Percentiles rank a stretch among this genome's conserved stretches.
Conservation (phyloP, 2,888 invertebrate species). For the Nymphalis c-album region DNA sequence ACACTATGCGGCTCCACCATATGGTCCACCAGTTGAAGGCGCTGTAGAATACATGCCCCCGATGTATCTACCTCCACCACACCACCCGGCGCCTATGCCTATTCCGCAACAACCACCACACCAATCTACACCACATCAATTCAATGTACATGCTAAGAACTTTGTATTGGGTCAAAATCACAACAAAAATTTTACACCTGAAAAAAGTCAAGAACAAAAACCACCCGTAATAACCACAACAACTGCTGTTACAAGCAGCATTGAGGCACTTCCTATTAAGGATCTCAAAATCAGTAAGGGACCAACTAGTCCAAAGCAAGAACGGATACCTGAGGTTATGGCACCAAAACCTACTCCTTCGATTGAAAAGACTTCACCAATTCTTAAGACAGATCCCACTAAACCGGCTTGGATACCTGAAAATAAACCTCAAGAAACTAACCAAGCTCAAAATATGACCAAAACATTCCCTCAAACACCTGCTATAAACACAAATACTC, state of each 20-base stretch:
- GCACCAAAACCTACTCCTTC: conserved; percentile 50
- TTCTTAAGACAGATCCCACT: conserved; percentile 56
- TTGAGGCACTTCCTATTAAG: conserved; percentile 69
- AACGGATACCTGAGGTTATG: conserved; percentile 49
- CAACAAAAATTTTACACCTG: conserved; percentile 50
- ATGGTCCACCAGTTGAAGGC: conserved; percentile 66
- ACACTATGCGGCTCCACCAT: conserved; percentile 63
- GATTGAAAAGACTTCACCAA: conserved; percentile 55
- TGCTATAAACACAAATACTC: conserved; percentile 49
- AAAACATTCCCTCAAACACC: conserved; percentile 58
- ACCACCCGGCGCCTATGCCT: conserved; percentile 60
- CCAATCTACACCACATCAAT: conserved; percentile 66
- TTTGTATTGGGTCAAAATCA: conserved; percentile 73
- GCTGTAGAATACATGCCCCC: conserved; percentile 72
- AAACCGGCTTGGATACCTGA: conserved; percentile 65
- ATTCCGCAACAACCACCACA: conserved; percentile 62
- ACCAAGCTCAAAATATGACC: conserved; percentile 33
- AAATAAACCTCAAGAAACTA: conserved; percentile 50
- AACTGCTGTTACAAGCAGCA: conserved; percentile 49
- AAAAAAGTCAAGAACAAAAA: conserved; percentile 58
- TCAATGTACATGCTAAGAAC: conserved; percentile 78
- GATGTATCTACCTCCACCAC: conserved; percentile 69
- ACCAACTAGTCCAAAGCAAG: conserved; percentile 69
- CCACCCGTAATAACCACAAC: conserved; percentile 51
- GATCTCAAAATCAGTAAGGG: conserved; percentile 70